Evolutionary conservation across 2,113 vertebrate genomes (phyloP), one percentile per base, ranked within the genome.

Genomic region (Cromileptes altivelis): DNA sequence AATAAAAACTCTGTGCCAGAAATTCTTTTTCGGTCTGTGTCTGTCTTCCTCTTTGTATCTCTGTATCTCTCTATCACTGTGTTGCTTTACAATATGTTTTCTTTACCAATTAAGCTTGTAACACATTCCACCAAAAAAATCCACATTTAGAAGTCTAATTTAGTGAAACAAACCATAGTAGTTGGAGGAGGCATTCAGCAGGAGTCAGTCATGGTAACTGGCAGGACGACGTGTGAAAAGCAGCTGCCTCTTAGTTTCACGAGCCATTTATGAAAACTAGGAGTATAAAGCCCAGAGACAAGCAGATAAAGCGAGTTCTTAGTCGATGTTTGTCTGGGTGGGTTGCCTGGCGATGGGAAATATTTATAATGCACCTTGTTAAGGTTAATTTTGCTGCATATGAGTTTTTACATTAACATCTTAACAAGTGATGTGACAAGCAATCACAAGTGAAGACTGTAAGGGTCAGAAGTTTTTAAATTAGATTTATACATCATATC

Each of bases 141-240:
- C 21, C 12, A 21, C 45, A 14, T 42, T 61, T 13, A 63, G 67
- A 23, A 21, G n/a, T 27, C 52, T 62, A 25, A 79, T 82, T 74
- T 18, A 21, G 30, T 47, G 30, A 67, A 65, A 78, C 50, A 78
- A 83, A 63, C 89, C 82, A 89, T 92, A 89, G 84, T 27, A 85
- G 76, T 89, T 65, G 81, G 37, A 86, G 30, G 19, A 53, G 67
- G 88, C 75, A 80, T 85, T 81, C 64, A 83, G 82, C 13, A n/a
- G 37, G 75, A 86, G 81, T 76, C 64, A 62, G 70, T 85, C 56
- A 55, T 45, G 25, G 79, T 89, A 89, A 90, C 74, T 78, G 83
- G 77, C 80, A 78, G 75, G 75, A 89, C 82, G 84, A 84, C 73
- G 49, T 65, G 78, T 85, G 78, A 88, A 85, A 78, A 74, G 56